Evolutionary conservation across 2,113 vertebrate species (phyloP), one percentile per base, ranked within the genome.

Genomic region (Silurus meridionalis): DNA sequence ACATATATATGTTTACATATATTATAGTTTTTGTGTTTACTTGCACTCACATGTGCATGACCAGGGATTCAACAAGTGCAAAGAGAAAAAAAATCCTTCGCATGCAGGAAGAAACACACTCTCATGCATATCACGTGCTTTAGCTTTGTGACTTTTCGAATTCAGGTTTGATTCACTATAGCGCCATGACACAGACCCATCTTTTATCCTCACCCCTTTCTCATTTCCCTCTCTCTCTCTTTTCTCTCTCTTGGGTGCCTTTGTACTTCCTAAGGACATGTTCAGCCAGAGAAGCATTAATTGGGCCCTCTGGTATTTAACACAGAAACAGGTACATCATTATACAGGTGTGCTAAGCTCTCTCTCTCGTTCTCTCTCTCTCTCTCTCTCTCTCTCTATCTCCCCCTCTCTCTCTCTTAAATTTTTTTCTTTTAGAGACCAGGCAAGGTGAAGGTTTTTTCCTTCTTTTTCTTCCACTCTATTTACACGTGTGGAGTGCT

Each of bases 241-340:
- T 37, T 71, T 79, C 37, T 83, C 74, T 64, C 58, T 84, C 28
- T 64, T 21, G 63, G 72, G 48, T 60, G 71, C 28, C 79, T 17
- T 80, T 83, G 60, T 87, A 83, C 60, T 83, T 85, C 80, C 69
- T 86, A 64, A 83, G 86, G 79, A 85, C 75, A 86, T 89, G 90
- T 92, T 92, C 91, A 94, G 90, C 91, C 90, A 92, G 89, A 91
- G 83, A 83, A 64, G 75, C 3, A 88, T 88, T 94, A 93, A 94
- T 94, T 94, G 93, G 92, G 89, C 92, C 91, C 93, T 6, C 69
- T 84, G 91, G 92, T 91, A 89, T 88, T 84, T 83, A 83, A 88
- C 84, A 89, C 88, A 87, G 88, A 91, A 85, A 90, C 91, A 90
- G 91, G 90, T 90, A 91, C 84, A 87, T 90, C 88, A 83, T 89